phyloP scores from a whole-genome alignment of 2,888 invertebrate species.

The Nephrocerus scutellatus region DNA sequence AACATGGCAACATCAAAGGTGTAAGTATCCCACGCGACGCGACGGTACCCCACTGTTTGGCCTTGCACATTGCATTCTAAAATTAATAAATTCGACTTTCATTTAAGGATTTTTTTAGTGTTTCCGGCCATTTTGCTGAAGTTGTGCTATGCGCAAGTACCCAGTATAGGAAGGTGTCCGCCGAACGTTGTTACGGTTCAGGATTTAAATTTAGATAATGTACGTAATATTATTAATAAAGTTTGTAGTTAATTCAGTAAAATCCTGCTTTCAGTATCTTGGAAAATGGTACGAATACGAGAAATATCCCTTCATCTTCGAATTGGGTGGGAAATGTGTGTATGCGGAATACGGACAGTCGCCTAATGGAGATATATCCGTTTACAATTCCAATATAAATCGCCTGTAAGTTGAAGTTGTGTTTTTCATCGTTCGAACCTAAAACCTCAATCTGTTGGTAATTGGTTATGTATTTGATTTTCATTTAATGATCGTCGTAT shows the following conservation, averaged over 20 bases:
- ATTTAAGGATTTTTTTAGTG: too few species aligned
- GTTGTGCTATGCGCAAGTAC: slow-evolving; percentile 50
- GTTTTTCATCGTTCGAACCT: background rate
- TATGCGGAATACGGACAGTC: slow-evolving; percentile 54
- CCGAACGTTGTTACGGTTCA: slow-evolving; percentile 51
- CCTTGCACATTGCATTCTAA: too few species aligned
- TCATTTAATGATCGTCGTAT: slow-evolving; percentile 1
- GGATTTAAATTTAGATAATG: slow-evolving; percentile 50
- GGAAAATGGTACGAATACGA: slow-evolving; percentile 71
- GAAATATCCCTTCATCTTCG: slow-evolving; percentile 64
- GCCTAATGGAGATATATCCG: slow-evolving; percentile 45
- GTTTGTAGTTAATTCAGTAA: background rate
- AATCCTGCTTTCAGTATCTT: slow-evolving; percentile 50
- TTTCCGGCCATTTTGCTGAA: background rate
- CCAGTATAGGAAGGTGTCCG: slow-evolving; percentile 57
- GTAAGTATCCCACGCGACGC: too few species aligned
- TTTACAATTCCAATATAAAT: slow-evolving; percentile 49
- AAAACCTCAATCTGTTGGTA: slow-evolving; percentile 33
- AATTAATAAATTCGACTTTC: too few species aligned
- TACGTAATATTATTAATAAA: slow-evolving; percentile 14
- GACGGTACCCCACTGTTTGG: too few species aligned
- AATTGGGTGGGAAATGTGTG: slow-evolving; percentile 64
- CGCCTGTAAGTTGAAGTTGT: slow-evolving; percentile 42
- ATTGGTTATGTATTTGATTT: slow-evolving; percentile 29
- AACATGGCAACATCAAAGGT: too few species aligned